Conservation (phyloP, 2,797 vertebrate species). For the Trachops cirrhosus region DNA sequence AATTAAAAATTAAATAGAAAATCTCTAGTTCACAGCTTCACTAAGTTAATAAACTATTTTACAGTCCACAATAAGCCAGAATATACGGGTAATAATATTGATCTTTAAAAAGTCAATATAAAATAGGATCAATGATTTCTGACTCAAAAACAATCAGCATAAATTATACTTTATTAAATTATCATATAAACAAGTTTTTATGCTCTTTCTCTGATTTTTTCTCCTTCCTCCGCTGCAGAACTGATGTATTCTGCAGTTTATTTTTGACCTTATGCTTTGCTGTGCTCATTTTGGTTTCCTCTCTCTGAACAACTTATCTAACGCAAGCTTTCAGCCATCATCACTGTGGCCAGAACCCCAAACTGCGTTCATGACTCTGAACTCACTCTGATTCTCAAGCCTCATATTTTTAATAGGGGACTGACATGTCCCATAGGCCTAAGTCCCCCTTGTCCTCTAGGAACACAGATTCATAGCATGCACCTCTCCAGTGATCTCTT, state of each 20-base stretch:
- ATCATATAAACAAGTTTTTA: background rate
- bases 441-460: background rate
- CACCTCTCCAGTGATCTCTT: background rate
- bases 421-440: too few relatives aligned
- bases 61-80: background rate
- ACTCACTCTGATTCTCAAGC: background rate
- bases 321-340: background rate
- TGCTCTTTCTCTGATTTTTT: background rate
- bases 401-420: background rate
- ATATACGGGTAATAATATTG: background rate
- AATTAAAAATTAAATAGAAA: background rate
- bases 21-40: background rate
- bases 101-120: background rate
- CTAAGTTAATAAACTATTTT: background rate
- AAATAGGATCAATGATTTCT: background rate
- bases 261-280: background rate
- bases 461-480: background rate
- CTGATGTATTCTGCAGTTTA: background rate
- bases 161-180: background rate
- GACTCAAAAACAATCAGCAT: background rate
- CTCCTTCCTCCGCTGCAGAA: background rate
- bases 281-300: background rate
- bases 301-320: background rate
- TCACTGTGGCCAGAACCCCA: background rate
- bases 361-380: background rate